Evolutionary conservation across 2,113 vertebrate species (phyloP), one percentile per base, ranked within the genome.

Genomic region (Tupaia chinensis): DNA sequence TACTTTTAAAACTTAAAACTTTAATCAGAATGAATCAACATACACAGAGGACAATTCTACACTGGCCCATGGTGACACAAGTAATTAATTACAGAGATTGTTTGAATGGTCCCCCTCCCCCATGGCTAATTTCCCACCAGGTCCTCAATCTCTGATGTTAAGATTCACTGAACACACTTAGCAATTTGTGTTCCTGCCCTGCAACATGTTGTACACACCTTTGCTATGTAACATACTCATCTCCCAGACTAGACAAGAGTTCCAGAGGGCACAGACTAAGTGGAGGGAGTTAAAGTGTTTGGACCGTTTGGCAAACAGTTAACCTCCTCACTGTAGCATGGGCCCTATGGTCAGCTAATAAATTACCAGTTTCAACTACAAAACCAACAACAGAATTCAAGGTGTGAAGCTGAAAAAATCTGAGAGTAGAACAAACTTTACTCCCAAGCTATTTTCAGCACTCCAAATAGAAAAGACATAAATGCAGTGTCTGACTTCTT

Each of bases 21-120:
- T 97, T 95, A 95, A 95, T 95, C 79, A 86, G 73, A 93, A 95
- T 23, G 66, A 92, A 82, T 12, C 32, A 34, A 76, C 17, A 66
- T 2, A 0, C 23, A 80, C 32, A 94, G 32, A 79, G 14, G 63
- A n/a, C 5, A 0, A 63, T 61, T 80, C 77, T 34, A n/a, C 72
- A 53, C 1, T 2, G 63, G 32, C 58, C 69, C 9, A 27, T 13
- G 73, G 61, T 29, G 23, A 77, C n/a, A 87, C 17, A 82, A 23
- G 70, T 65, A n/a, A 78, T 56, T 12, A 68, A n/a, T 78, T 56
- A 81, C 32, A 73, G 15, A 90, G 56, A 54, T 32, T 78, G 13
- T 3, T 6, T 12, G 56, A 54, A 27, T 78, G 13, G 3, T 6
- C 16, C 7, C 27, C 7, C 5, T 3, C 2, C 19, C 14, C 2